phyloP scores from a whole-genome alignment of 2,888 invertebrate genomes.

The Tenthredo notha region DNA sequence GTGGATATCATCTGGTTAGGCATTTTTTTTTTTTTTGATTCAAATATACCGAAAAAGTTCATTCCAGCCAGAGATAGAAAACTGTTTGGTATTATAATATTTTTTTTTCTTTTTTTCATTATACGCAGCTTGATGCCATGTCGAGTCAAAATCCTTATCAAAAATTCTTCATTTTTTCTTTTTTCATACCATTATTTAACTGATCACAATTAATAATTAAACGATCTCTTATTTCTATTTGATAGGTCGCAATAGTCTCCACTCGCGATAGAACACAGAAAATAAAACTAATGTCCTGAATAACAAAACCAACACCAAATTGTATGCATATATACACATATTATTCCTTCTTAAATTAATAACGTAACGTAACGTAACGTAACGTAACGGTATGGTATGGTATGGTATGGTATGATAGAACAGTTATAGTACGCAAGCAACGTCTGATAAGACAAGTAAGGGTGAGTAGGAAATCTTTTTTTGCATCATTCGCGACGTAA shows the following conservation, averaged over 20 bases:
- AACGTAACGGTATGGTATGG: neutral
- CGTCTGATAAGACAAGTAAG: neutral
- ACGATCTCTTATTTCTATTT: neutral
- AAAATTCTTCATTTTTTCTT: neutral
- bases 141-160: neutral
- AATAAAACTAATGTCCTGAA: slow-evolving; percentile 1
- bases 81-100: neutral
- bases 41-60: slow-evolving; percentile 12
- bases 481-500: slow-evolving; percentile 61
- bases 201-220: neutral
- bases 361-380: neutral
- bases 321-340: slow-evolving; percentile 29
- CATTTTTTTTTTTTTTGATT: neutral
- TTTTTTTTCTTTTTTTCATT: neutral
- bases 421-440: slow-evolving; percentile 27
- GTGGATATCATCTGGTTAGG: slow-evolving; percentile 56
- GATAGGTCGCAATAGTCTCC: neutral
- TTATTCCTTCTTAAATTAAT: slow-evolving; percentile 23
- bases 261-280: neutral
- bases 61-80: slow-evolving; percentile 19
- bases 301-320: slow-evolving; percentile 23
- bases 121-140: neutral
- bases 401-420: neutral
- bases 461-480: neutral
- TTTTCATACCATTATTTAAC: neutral